Evolutionary conservation across 2,888 invertebrate species (phyloP).

Genomic region (Ophonus ardosiacus): DNA sequence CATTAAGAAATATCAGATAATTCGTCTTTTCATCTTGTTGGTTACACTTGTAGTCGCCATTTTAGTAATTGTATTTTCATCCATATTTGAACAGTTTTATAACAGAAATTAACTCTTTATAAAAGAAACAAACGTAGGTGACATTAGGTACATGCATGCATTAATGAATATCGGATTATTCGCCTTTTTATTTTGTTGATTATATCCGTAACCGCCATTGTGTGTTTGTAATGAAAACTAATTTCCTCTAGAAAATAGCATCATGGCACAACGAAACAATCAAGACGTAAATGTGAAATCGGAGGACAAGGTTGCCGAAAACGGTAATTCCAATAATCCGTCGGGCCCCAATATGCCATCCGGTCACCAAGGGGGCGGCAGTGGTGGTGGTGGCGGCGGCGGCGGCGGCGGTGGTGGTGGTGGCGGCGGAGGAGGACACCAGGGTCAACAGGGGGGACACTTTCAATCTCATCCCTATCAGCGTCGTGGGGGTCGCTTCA

Average conservation of each 20-base stretch:
- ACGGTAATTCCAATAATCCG: conserved; percentile 30
- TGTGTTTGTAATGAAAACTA: background rate
- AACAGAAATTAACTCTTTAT: no score
- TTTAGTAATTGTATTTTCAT: background rate
- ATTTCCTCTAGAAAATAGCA: background rate
- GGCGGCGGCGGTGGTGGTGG: conserved; percentile 73
- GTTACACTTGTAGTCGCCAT: background rate
- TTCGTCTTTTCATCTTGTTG: background rate
- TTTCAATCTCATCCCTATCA: conserved; percentile 66
- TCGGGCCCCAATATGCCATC: background rate
- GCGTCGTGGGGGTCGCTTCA: conserved; percentile 61
- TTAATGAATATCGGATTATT: no score
- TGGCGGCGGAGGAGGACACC: conserved; percentile 61
- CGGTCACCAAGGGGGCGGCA: conserved; percentile 68
- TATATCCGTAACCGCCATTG: conserved; percentile 26
- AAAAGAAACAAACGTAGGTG: no score
- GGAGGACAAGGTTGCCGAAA: conserved; percentile 35
- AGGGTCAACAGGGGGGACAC: conserved; percentile 5
- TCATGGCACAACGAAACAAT: conserved; percentile 33
- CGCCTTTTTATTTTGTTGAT: background rate
- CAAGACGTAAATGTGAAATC: conserved; percentile 27
- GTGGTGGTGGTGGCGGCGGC: conserved; percentile 63
- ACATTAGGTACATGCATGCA: background rate
- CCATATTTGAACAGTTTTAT: no score
- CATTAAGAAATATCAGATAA: background rate